Base-by-base conservation (phyloP, 2,113 vertebrate genomes). In the Colistium nudipinnis region DNA sequence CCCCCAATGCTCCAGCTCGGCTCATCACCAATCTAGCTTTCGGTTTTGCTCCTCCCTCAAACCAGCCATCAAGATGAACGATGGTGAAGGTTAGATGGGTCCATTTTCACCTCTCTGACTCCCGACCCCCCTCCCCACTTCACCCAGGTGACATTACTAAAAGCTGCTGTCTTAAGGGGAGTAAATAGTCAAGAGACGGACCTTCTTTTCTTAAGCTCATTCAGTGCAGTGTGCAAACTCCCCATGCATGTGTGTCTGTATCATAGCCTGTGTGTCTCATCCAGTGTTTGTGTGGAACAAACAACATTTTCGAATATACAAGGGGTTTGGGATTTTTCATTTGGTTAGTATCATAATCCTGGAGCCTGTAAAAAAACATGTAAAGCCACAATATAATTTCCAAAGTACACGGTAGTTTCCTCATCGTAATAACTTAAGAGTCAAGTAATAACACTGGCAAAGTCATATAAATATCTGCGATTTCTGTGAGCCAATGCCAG, bases 61-160 rank as follows among this genome's bases (percentile, higher is more conserved):
- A 90, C 63, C 73, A 85, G 88, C 85, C 88, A 89, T 93, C 91
- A 91, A 69, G 79, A 91, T 92, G 91, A 94, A 88, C 44, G 81
- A 94, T 93, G 87, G 85, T 60, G 77, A 82, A 89, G 81, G 88
- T 88, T 90, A 90, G 89, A 90, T 88, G 80, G 85, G 87, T 87
- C 88, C 84, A 91, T 92, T 92, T 91, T 76, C 66, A 80, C 69
- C 81, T 78, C 57, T 45, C 43, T 61, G 81, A 77, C 78, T 85
- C 76, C 59, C 81, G 74, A 79, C 69, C 80, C 69, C 19, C 71
- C 48, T 75, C 79, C 63, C 64, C 28, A 35, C 68, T 81, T 70
- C 86, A 90, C 92, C 83, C 73, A 70, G 82, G 89, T 94, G 92
- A 93, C 90, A 87, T 87, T 84, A 81, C 91, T 94, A 94, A 94